phyloP scores from a whole-genome alignment of 2,888 invertebrate genomes.

The Polymixis flavicincta region DNA sequence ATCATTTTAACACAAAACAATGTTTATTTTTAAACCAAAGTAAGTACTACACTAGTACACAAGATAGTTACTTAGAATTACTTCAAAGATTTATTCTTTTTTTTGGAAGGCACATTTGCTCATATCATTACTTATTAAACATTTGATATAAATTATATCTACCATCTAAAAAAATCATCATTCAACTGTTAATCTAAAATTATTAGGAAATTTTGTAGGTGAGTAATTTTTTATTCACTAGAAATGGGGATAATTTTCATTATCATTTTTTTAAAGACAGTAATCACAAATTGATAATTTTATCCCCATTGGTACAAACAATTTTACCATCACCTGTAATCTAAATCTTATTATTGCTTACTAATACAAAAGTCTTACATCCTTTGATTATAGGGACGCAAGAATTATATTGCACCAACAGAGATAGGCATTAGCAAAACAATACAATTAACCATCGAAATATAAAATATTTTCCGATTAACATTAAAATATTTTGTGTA shows the following conservation, averaged over 20 bases:
- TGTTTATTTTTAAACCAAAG: rapidly evolving
- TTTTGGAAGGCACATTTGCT: conserved; percentile 34
- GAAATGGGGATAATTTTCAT: too few relatives aligned
- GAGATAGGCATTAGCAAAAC: neutral
- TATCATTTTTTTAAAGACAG: too few relatives aligned
- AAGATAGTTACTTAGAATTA: too few relatives aligned
- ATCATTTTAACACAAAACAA: neutral
- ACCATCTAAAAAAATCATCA: neutral
- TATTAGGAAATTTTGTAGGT: neutral
- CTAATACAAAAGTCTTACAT: neutral
- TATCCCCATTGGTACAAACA: neutral
- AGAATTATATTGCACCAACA: neutral
- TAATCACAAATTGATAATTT: neutral
- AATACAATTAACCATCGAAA: neutral
- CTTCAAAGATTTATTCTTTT: neutral
- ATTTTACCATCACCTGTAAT: too few relatives aligned
- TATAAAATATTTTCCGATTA: too few relatives aligned
- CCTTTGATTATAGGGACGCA: neutral
- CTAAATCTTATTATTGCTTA: neutral
- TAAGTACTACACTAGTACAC: neutral
- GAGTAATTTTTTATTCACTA: neutral
- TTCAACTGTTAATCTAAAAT: neutral
- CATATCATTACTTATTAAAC: neutral
- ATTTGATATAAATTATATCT: neutral
- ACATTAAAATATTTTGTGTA: neutral